phyloP scores from a whole-genome alignment of 23 tunicate genomes.

The Halocynthia aurantium region DNA sequence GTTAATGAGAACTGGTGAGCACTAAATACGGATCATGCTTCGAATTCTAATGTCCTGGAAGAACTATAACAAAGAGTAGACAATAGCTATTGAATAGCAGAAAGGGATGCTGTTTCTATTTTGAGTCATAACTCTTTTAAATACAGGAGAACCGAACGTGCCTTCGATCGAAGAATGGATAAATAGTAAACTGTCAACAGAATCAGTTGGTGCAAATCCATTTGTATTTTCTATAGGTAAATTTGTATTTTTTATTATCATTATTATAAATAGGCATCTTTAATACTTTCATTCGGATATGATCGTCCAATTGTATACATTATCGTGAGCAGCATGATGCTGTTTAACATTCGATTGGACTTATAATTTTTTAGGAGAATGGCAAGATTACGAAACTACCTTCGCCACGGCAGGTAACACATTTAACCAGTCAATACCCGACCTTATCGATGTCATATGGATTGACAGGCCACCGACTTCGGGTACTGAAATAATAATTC shows the following conservation, averaged over 20 bases:
- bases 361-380: conserved; percentile 24
- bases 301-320: not conserved
- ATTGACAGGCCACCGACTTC: conserved; percentile 41
- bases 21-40: not conserved
- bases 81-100: no score
- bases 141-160: conserved; percentile 50
- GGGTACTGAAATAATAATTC: conserved; percentile 23
- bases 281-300: not conserved
- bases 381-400: conserved; percentile 22
- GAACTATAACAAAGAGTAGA: no score
- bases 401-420: not conserved
- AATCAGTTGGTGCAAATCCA: conserved; percentile 63
- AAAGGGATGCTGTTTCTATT: not conserved
- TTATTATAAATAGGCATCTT: not conserved
- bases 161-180: conserved; percentile 75
- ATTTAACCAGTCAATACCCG: conserved; percentile 56
- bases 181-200: conserved; percentile 19
- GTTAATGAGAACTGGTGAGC: conserved; percentile 64
- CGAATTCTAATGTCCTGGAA: no score
- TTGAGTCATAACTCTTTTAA: not conserved
- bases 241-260: not conserved
- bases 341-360: no score
- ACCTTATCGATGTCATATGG: conserved; percentile 76
- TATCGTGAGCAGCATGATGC: no score
- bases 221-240: conserved; percentile 82